phyloP scores from a whole-genome alignment of 1,140 invertebrate species.

The Leucophenga varia region DNA sequence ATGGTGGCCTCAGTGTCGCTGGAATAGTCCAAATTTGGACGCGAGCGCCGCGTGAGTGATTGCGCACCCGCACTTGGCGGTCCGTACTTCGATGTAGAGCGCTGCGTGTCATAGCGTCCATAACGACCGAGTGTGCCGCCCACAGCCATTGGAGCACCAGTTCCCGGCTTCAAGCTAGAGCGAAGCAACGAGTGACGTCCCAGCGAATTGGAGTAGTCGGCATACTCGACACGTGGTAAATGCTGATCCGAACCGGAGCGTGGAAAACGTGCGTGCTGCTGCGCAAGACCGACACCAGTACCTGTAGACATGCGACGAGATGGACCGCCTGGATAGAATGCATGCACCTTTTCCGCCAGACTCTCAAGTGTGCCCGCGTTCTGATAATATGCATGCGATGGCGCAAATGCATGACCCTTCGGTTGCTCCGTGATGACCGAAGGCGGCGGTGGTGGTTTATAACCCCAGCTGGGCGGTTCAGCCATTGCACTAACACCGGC shows the following conservation, averaged over 20 bases:
- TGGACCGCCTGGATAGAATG: slow-evolving; percentile 73
- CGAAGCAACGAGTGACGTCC: slow-evolving; percentile 73
- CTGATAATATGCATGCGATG: slow-evolving; percentile 79
- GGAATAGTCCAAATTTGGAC: slow-evolving; percentile 81
- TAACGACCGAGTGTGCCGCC: slow-evolving; percentile 54
- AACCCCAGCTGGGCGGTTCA: slow-evolving; percentile 56
- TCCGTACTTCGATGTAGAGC: slow-evolving; percentile 41
- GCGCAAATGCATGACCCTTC: slow-evolving; percentile 78
- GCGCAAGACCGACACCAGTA: slow-evolving; percentile 51
- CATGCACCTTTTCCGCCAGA: slow-evolving; percentile 85
- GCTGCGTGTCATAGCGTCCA: slow-evolving; percentile 51
- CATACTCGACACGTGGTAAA: slow-evolving; percentile 77
- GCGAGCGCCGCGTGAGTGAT: slow-evolving; percentile 68
- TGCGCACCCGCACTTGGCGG: slow-evolving; percentile 48
- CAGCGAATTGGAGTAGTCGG: slow-evolving; percentile 67
- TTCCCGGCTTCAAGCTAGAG: slow-evolving; percentile 73
- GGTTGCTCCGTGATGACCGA: slow-evolving; percentile 88
- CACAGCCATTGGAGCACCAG: slow-evolving; percentile 37
- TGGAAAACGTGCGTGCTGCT: slow-evolving; percentile 61
- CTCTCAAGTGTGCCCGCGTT: slow-evolving; percentile 79
- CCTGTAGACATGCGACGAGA: slow-evolving; percentile 63
- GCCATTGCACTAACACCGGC: slow-evolving; percentile 59
- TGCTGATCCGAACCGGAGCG: slow-evolving; percentile 84
- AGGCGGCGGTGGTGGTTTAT: slow-evolving; percentile 70
- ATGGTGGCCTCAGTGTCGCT: slow-evolving; percentile 92